These are phyloP conservation scores for Urosaurus nigricauda DNA, from an alignment of 2,797 vertebrate genomes.

Conservation along the genomic window DNA sequence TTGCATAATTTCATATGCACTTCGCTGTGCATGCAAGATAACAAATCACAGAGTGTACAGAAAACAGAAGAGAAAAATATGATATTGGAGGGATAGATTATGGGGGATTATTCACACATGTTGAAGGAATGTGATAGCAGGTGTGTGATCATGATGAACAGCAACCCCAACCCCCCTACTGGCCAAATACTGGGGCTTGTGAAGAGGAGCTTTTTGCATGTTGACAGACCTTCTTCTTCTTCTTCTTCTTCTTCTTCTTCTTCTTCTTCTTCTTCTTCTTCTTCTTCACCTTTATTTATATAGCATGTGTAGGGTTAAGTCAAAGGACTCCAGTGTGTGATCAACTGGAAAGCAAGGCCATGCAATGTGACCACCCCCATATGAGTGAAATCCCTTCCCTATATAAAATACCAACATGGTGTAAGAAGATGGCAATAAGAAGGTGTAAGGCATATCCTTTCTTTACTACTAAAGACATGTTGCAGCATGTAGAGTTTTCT, in stretches of 20 bases:
- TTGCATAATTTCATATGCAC: constrained; percentile 17
- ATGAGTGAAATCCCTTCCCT: background rate
- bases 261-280: no score
- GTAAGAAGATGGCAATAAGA: background rate
- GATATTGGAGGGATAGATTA: background rate
- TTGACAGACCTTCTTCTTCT: no score
- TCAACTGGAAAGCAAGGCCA: no score
- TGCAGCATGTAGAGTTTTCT: background rate
- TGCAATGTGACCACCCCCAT: no score
- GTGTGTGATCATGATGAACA: background rate
- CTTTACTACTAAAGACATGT: background rate
- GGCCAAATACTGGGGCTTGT: background rate
- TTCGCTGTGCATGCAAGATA: background rate
- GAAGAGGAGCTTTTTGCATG: background rate
- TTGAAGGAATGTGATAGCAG: background rate
- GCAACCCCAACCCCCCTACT: background rate
- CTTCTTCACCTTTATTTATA: no score
- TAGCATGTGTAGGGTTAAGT: background rate
- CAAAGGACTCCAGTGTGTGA: background rate
- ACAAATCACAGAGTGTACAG: background rate
- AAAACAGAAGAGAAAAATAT: background rate
- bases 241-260: no score
- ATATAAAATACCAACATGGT: background rate
- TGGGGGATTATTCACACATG: background rate
- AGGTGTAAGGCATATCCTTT: background rate